Percentiles rank a stretch among this genome's conserved stretches.
phyloP scores from a whole-genome alignment of 2,888 invertebrate species.

The Ceramica pisi region DNA sequence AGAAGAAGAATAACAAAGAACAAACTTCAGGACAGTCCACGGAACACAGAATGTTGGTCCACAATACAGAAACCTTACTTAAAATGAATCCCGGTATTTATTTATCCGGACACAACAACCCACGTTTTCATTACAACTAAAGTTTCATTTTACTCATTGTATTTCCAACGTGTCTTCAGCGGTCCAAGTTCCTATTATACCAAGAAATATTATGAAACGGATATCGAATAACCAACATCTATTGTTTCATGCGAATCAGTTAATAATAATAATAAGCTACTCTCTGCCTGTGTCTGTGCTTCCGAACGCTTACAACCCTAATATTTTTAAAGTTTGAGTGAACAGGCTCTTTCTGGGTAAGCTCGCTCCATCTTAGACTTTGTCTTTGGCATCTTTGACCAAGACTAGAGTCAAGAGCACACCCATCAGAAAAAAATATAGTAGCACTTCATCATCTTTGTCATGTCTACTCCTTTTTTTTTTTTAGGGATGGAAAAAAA shows the following conservation, averaged over 20 bases:
- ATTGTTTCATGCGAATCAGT: neutral
- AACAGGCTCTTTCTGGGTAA: no score
- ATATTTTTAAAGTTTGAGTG: no score
- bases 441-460: no score
- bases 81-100: conserved; percentile 56
- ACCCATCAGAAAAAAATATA: no score
- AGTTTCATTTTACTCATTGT: conserved; percentile 51
- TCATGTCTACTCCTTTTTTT: no score
- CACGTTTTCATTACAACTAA: conserved; percentile 51
- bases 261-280: neutral
- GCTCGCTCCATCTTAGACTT: no score
- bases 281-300: no score
- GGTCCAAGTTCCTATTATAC: neutral
- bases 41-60: conserved; percentile 25
- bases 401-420: no score
- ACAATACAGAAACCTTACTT: conserved; percentile 43
- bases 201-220: neutral
- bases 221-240: neutral
- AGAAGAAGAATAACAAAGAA: conserved; percentile 11
- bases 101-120: conserved; percentile 43
- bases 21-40: conserved; percentile 27
- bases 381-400: no score
- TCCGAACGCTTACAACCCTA: no score
- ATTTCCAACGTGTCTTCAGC: conserved; percentile 31
- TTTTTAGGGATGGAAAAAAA: no score